phyloP scores from a whole-genome alignment of 1,140 invertebrate genomes.

The Bombyx mori region ASM3026992v2 NC_085114.1:3420001-3420500 shows the following conservation, averaged over 20 bases:
- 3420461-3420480: too few species aligned
- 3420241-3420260: slow-evolving; percentile 52
- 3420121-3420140: too few species aligned
- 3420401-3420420: slow-evolving; percentile 80
- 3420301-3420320: slow-evolving; percentile 30
- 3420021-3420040: too few species aligned
- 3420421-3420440: slow-evolving; percentile 80
- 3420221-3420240: too few species aligned
- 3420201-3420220: neutral
- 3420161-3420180: neutral
- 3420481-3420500: slow-evolving; percentile 1
- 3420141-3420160: too few species aligned
- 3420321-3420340: slow-evolving; percentile 45
- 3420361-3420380: slow-evolving; percentile 56
- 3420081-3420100: too few species aligned
- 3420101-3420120: too few species aligned
- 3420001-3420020: too few species aligned
- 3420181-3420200: too few species aligned
- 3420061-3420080: too few species aligned
- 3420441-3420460: slow-evolving; percentile 52
- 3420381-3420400: slow-evolving; percentile 71
- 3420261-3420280: slow-evolving; percentile 37
- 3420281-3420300: slow-evolving; percentile 42
- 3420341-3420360: slow-evolving; percentile 35
- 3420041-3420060: too few species aligned